Percentiles rank a stretch among this genome's conserved stretches.
These are phyloP conservation scores for Acipenser ruthenus DNA, from an alignment of 2,797 vertebrate genomes.

Conservation along the genomic window DNA sequence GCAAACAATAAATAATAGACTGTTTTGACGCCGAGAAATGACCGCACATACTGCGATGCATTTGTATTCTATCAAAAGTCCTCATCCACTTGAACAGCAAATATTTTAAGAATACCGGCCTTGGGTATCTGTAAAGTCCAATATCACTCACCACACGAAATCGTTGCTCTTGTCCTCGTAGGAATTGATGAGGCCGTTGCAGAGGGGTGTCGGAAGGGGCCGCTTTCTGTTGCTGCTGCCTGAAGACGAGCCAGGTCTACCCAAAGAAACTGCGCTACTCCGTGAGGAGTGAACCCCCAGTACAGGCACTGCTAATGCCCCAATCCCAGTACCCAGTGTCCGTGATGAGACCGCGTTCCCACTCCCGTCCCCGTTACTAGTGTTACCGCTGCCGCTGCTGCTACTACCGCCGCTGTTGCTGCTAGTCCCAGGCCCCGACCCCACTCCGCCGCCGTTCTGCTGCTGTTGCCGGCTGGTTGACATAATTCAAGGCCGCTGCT, in stretches of 20 bases:
- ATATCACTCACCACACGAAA: slow-evolving; percentile 82
- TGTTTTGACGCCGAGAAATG: too few relatives aligned
- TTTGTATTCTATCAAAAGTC: not conserved
- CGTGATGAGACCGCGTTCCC: slow-evolving; percentile 54
- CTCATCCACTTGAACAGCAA: not conserved
- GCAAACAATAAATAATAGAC: too few relatives aligned
- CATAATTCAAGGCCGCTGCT: slow-evolving; percentile 50
- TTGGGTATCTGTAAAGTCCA: not conserved
- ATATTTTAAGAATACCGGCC: not conserved
- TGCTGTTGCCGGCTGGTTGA: slow-evolving; percentile 52
- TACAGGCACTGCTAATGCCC: slow-evolving; percentile 39
- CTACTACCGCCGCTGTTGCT: slow-evolving; percentile 40
- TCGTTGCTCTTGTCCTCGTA: slow-evolving; percentile 98
- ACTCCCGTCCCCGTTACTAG: slow-evolving; percentile 38
- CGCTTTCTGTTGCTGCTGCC: slow-evolving; percentile 70
- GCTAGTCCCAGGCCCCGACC: slow-evolving; percentile 58
- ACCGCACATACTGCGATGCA: too few relatives aligned
- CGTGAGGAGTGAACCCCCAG: slow-evolving; percentile 44
- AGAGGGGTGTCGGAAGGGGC: slow-evolving; percentile 74
- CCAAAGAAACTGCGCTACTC: slow-evolving; percentile 38
- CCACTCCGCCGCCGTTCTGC: slow-evolving; percentile 41
- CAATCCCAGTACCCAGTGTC: slow-evolving; percentile 36
- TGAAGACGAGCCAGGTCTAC: slow-evolving; percentile 45
- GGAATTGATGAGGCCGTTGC: slow-evolving; percentile 89
- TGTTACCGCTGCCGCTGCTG: slow-evolving; percentile 7